Conservation (phyloP, 2,888 invertebrate species). For the Digitonthophagus gazella region DNA sequence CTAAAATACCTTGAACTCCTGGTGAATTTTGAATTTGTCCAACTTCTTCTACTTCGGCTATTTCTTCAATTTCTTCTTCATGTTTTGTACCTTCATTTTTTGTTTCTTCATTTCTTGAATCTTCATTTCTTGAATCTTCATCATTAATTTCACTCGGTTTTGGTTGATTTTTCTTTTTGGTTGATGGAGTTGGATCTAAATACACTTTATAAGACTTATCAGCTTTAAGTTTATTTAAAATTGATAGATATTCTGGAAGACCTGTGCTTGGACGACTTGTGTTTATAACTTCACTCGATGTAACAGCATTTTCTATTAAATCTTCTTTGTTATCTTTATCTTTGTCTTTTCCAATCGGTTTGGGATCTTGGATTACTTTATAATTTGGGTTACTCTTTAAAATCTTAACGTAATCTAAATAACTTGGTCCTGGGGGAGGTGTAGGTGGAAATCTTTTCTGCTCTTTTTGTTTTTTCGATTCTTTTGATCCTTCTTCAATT, state of each 20-base stretch:
- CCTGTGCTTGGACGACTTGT: constrained; percentile 37
- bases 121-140: too few species aligned
- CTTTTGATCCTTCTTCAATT: constrained; percentile 32
- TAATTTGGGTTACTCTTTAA: constrained; percentile 43
- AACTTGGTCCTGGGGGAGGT: constrained; percentile 37
- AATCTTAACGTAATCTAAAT: constrained; percentile 44
- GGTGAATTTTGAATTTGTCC: constrained; percentile 43
- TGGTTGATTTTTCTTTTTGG: constrained; percentile 1
- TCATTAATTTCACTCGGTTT: too few species aligned
- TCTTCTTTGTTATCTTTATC: constrained; percentile 35
- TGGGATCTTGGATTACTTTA: constrained; percentile 45
- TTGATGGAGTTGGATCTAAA: constrained; percentile 37
- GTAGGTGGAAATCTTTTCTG: constrained; percentile 19
- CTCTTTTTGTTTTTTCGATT: constrained; percentile 32
- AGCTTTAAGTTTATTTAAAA: constrained; percentile 42
- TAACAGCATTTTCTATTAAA: constrained; percentile 28
- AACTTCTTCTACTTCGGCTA: neutral
- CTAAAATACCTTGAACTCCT: constrained; percentile 34
- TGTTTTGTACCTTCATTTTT: constrained; percentile 31
- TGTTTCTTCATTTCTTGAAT: constrained; percentile 3
- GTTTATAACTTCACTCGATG: too few species aligned
- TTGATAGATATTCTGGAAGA: constrained; percentile 45
- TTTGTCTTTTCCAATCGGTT: constrained; percentile 36
- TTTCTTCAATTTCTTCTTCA: constrained; percentile 21
- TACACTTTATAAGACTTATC: constrained; percentile 42